Conservation (phyloP, 2,888 invertebrate species). For the Drosophila testacea region DNA sequence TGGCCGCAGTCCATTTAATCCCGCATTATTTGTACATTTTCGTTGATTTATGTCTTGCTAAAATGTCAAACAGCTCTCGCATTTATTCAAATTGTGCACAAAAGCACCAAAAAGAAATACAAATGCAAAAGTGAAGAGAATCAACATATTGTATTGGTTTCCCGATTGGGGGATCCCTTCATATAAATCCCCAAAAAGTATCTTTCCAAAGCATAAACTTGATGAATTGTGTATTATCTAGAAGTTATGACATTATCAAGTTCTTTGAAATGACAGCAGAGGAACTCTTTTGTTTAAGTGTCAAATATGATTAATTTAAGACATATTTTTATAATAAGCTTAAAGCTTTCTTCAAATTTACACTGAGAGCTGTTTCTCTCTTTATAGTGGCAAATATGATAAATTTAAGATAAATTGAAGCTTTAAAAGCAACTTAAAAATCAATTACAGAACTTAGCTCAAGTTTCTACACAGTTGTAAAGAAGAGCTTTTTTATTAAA, state of each 20-base stretch:
- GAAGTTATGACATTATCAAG: slow-evolving; percentile 12
- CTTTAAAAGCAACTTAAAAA: too few species aligned
- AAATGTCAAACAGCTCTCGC: slow-evolving; percentile 60
- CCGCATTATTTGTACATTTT: slow-evolving; percentile 73
- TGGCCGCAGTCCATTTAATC: slow-evolving; percentile 71
- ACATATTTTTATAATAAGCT: not conserved
- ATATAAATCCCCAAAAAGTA: slow-evolving; percentile 31
- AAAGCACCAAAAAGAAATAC: slow-evolving; percentile 5
- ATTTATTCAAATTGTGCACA: slow-evolving; percentile 54
- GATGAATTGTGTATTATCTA: slow-evolving; percentile 35
- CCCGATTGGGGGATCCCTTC: slow-evolving; percentile 27
- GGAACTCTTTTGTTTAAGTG: not conserved
- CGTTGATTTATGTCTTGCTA: slow-evolving; percentile 80
- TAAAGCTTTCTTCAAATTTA: not conserved
- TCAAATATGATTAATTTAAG: slow-evolving; percentile 7
- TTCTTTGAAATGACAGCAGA: slow-evolving; percentile 21
- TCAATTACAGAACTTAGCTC: too few species aligned
- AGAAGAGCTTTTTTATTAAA: not conserved
- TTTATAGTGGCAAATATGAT: not conserved
- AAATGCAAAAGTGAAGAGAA: not conserved
- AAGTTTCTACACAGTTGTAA: too few species aligned
- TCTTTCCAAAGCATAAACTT: slow-evolving; percentile 42
- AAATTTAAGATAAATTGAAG: too few species aligned
- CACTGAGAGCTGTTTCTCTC: not conserved
- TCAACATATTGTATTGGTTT: slow-evolving; percentile 14